phyloP scores from a whole-genome alignment of 2,797 vertebrate genomes.

The Scolopax rusticola region DNA sequence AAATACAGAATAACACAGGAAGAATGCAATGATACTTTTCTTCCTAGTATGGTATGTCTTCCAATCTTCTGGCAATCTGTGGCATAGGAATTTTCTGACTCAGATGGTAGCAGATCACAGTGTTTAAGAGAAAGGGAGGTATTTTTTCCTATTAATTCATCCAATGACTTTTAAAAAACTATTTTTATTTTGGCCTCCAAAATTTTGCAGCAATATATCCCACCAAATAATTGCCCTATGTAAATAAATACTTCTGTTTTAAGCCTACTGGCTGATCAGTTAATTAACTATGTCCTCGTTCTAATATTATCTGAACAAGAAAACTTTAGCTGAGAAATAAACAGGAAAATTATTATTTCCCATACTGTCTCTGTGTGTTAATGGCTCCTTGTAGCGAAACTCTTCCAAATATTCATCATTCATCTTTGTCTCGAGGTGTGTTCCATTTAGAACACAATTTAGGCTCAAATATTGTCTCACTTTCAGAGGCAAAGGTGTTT shows the following conservation, averaged over 20 bases:
- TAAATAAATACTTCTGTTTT: constrained; percentile 5
- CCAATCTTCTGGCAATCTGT: neutral
- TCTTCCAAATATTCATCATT: neutral
- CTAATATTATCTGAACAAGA: neutral
- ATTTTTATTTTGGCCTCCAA: neutral
- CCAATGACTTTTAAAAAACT: neutral
- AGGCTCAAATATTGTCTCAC: neutral
- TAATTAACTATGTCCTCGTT: neutral
- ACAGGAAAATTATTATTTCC: neutral
- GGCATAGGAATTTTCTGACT: constrained; percentile 51
- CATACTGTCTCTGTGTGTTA: neutral
- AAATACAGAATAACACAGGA: neutral
- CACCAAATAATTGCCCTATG: neutral
- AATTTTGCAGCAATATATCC: neutral
- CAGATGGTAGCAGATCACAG: neutral
- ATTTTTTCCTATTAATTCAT: neutral
- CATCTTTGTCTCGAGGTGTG: neutral
- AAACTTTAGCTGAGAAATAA: neutral
- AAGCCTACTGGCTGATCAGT: neutral
- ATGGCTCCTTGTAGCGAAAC: neutral
- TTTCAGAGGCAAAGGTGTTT: neutral
- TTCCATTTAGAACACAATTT: neutral
- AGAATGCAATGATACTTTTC: neutral
- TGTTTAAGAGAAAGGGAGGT: neutral
- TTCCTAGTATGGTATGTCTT: constrained; percentile 14